Conservation (phyloP, 2,888 invertebrate genomes). For the Selenia dentaria region DNA sequence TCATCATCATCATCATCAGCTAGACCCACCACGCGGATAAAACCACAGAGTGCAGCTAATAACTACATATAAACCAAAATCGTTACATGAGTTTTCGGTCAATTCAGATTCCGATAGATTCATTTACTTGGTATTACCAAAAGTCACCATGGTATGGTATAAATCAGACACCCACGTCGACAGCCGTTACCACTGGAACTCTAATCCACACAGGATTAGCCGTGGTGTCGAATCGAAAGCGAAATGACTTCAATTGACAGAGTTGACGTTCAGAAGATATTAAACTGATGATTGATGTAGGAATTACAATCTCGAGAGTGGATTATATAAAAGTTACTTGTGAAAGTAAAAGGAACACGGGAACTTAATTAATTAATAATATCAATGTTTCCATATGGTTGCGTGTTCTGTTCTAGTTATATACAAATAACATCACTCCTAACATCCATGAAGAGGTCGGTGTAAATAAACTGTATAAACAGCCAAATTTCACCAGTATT, state of each 20-base stretch:
- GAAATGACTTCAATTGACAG: slow-evolving; percentile 36
- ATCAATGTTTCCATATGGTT: no score
- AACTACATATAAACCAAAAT: no score
- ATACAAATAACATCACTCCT: no score
- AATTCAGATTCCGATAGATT: slow-evolving; percentile 15
- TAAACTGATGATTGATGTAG: slow-evolving; percentile 12
- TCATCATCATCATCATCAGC: no score
- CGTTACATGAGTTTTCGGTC: no score
- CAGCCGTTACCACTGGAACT: slow-evolving; percentile 44
- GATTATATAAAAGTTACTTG: neutral
- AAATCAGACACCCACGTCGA: slow-evolving; percentile 79
- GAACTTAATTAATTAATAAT: no score
- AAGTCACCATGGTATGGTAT: slow-evolving; percentile 45
- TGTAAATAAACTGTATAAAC: no score
- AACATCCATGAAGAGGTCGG: no score
- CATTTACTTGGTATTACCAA: slow-evolving; percentile 45
- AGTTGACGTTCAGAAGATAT: slow-evolving; percentile 14
- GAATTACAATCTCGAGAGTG: slow-evolving; percentile 21
- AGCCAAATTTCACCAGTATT: no score
- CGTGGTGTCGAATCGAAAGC: slow-evolving; percentile 55
- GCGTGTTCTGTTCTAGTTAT: no score
- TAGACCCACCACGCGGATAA: no score
- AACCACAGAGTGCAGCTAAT: no score
- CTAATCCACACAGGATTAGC: slow-evolving; percentile 56
- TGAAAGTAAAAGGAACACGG: neutral